Percentiles rank a stretch among this genome's conserved stretches.
Conservation (phyloP, 1,140 invertebrate genomes). For the Lepidurus packardi region DNA sequence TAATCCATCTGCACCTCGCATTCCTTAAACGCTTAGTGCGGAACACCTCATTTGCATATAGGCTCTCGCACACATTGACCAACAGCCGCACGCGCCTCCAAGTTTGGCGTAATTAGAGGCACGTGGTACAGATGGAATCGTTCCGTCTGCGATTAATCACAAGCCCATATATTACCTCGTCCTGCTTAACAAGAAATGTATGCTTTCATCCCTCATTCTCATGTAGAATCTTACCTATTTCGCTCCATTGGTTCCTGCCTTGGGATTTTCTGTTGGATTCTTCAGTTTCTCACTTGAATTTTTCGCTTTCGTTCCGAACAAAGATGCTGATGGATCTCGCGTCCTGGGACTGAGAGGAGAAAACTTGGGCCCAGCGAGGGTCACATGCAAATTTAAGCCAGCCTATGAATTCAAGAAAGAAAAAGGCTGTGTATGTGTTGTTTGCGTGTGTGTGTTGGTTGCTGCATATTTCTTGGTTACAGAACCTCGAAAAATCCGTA, state of each 20-base stretch:
- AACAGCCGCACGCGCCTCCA: not conserved
- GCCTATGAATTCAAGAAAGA: constrained; percentile 5
- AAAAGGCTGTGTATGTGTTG: not conserved
- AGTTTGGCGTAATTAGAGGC: not conserved
- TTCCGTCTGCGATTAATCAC: not conserved
- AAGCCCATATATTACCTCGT: not conserved
- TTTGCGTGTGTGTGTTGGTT: not conserved
- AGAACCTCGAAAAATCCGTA: not conserved
- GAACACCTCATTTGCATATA: not conserved
- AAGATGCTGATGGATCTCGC: not conserved
- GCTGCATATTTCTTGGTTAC: not conserved
- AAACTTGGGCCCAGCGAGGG: not conserved
- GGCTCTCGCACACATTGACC: not conserved
- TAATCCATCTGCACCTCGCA: too few relatives aligned
- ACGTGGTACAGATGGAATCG: not conserved
- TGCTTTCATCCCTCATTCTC: too few relatives aligned
- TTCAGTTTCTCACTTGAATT: too few relatives aligned
- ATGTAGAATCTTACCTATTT: too few relatives aligned
- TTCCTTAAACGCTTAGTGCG: not conserved
- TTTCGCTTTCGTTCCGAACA: not conserved
- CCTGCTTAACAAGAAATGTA: too few relatives aligned
- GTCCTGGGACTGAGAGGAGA: not conserved
- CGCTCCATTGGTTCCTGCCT: too few relatives aligned
- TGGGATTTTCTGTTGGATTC: too few relatives aligned
- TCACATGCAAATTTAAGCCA: not conserved